A percentile compares a stretch with the other conserved stretches of the same genome.
Evolutionary conservation across 30 jellyfish, hydroid and myxozoan genomes (phyloP).

Genomic region (Aurelia aurita): DNA sequence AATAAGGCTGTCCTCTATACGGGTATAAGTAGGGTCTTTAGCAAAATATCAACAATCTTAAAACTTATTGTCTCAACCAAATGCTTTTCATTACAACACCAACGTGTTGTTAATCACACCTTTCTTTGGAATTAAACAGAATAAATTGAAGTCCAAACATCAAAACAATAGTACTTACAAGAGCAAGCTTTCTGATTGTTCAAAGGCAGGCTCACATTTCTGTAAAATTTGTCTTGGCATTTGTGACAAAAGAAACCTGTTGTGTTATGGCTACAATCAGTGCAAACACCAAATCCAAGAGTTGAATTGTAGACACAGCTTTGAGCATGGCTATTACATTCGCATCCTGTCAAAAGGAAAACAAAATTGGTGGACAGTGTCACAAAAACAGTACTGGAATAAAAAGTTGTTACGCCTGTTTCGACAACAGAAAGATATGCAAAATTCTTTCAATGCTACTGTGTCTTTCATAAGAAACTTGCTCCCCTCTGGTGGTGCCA

Average conservation of each 20-base stretch:
- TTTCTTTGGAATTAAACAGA: not conserved
- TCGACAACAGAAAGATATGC: too few relatives aligned
- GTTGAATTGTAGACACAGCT: slow-evolving; percentile 78
- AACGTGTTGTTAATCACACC: not conserved
- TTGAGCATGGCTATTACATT: slow-evolving; percentile 74
- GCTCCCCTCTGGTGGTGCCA: too few relatives aligned
- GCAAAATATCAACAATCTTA: not conserved
- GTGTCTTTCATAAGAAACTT: too few relatives aligned
- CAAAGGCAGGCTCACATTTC: slow-evolving; percentile 71
- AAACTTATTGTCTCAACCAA: not conserved
- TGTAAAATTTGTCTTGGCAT: slow-evolving; percentile 78
- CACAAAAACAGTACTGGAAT: too few relatives aligned
- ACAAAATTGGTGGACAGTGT: too few relatives aligned
- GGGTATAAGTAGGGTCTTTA: too few relatives aligned
- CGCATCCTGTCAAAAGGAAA: slow-evolving; percentile 54
- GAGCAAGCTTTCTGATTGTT: slow-evolving; percentile 51
- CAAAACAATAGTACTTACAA: slow-evolving; percentile 46
- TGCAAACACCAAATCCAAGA: slow-evolving; percentile 82
- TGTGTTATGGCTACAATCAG: slow-evolving; percentile 74
- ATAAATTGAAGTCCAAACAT: not conserved
- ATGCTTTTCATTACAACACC: not conserved
- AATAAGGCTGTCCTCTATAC: too few relatives aligned
- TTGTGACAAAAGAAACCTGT: slow-evolving; percentile 74
- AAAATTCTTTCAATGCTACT: too few relatives aligned
- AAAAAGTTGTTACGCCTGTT: too few relatives aligned